Evolutionary conservation across 2,797 vertebrate genomes (phyloP), one percentile per base, ranked within the genome.

Genomic region (Neosalanx taihuensis): DNA sequence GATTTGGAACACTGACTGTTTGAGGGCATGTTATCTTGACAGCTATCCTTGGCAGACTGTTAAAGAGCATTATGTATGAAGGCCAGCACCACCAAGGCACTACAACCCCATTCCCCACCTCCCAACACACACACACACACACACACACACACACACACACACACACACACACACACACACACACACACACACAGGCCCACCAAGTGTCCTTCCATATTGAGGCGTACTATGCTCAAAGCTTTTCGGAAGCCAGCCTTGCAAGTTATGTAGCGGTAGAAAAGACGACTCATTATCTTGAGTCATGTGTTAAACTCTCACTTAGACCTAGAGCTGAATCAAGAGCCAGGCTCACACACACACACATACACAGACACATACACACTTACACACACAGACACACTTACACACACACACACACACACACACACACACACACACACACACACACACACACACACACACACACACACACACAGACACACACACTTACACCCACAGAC

Each of bases 201-300:
- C n/a, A n/a, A n/a, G n/a, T 81, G 86, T 77, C 88, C 86, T 90
- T 89, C 86, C 69, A 80, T 66, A 67, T 73, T 81, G 78, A 81
- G 74, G 29, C 79, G 17, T 71, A 76, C 80, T 80, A 30, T 86
- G 86, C 82, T 31, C 85, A 85, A 82, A 80, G 79, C 79, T 87
- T 77, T 70, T 5, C 72, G 76, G 81, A 73, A 77, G 82, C 73
- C 77, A 84, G 83, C 80, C 69, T 78, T 65, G 79, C 82, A 87
- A 87, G 87, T 87, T 84, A 82, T 78, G 77, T 81, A 79, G 84
- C 86, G 83, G 87, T 71, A 83, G 76, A 65, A 77, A 74, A 3
- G 71, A 76, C 83, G n/a, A 74, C 84, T 89, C 87, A 84, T 89
- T 89, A 89, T 87, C 86, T 76, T 72, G 80, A 83, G 84, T 88